Evolutionary conservation across 1,140 invertebrate species (phyloP), one percentile per base, ranked within the genome.

Genomic region (Pollicipes pollicipes): DNA sequence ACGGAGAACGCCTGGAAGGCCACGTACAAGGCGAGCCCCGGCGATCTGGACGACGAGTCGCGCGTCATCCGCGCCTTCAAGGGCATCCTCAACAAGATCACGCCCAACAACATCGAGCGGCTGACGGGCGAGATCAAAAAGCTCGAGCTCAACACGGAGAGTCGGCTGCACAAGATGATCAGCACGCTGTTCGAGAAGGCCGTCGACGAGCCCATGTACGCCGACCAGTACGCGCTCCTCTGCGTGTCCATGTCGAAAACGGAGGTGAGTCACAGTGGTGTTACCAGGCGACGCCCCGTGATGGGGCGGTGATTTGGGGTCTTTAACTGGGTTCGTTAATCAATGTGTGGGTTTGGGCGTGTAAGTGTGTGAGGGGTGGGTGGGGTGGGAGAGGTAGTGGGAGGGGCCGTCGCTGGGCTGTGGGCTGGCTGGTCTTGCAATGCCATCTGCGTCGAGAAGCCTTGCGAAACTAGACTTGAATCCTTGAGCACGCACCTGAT

Each of bases 181-280:
- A 85, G 91, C 78, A 83, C 97, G 70, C 88, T 97, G 1, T 97
- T 97, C 81, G 91, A 95, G 78, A 97, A 86, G 83, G 94, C 94
- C 45, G 88, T 97, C 32, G 90, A 94, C 81, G 94, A 97, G 79
- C 94, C 93, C 1, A 90, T 87, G 77, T 97, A 95, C 77, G 91
- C 91, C 13, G 86, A 88, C 32, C 88, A 89, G 0, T 97, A 97
- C 83, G 94, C 94, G 0, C 83, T 87, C 66, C 87, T 97, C 83
- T 84, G 82, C 74, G 78, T 80, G 72, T 75, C 78, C 73, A 72
- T 83, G 27, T 71, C 74, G 28, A 74, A 77, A 70, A 78, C 79
- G 37, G 73, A 72, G 45, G 72, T 75, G 10, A 68, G 28, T 68
- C n/a, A 16, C 45, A n/a, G n/a, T n/a, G n/a, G n/a, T n/a, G n/a